Evolutionary conservation across 2,888 invertebrate species (phyloP).

Genomic region (Lepidocyrtoides sp.): DNA sequence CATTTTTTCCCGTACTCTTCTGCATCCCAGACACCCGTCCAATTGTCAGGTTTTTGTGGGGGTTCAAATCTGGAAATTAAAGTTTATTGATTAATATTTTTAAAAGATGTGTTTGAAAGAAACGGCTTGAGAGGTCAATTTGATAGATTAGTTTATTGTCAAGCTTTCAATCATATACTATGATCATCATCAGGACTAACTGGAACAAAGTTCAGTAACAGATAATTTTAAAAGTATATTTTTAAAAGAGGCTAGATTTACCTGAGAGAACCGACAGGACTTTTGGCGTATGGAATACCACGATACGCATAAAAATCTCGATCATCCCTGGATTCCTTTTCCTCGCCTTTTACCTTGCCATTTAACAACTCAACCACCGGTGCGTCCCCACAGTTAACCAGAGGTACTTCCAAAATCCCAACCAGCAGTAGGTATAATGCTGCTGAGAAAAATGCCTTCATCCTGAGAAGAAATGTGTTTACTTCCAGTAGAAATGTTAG

Average conservation of each 20-base stretch:
- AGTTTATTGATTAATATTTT: too few relatives aligned
- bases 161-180: too few relatives aligned
- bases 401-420: not conserved
- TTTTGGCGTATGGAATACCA: constrained; percentile 81
- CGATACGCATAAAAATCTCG: constrained; percentile 81
- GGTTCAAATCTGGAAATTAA: constrained; percentile 53
- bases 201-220: not conserved
- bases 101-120: too few relatives aligned
- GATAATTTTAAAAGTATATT: not conserved
- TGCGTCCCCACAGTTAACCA: constrained; percentile 52
- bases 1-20: constrained; percentile 82
- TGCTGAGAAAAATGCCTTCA: not conserved
- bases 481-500: not conserved
- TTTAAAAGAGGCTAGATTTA: constrained; percentile 43
- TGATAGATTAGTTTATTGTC: too few relatives aligned
- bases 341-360: constrained; percentile 81
- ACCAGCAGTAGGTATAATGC: not conserved
- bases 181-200: not conserved
- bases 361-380: constrained; percentile 73
- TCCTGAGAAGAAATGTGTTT: too few relatives aligned
- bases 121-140: too few relatives aligned
- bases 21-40: constrained; percentile 79
- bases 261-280: constrained; percentile 53
- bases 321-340: constrained; percentile 81
- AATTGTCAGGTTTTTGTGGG: constrained; percentile 81